These are phyloP conservation scores for Ceratosolen solmsi DNA, from an alignment of 1,140 invertebrate species.

Conservation along the genomic window DNA sequence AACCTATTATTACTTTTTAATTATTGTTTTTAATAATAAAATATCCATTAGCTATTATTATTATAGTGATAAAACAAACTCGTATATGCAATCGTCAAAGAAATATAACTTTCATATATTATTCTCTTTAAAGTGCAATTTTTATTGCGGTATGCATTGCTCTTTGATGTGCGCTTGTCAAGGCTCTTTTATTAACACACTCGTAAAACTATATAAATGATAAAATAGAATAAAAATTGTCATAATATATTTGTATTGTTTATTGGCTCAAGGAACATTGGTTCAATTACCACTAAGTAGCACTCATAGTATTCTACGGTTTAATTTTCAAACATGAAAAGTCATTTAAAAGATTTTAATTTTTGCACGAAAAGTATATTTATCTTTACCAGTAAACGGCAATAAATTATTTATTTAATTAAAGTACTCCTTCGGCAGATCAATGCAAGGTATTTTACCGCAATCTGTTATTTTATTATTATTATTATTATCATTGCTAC, in stretches of 20 bases:
- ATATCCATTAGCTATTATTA: no score
- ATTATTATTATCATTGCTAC: no score
- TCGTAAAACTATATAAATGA: not conserved
- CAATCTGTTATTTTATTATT: no score
- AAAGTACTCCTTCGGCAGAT: no score
- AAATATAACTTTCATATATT: not conserved
- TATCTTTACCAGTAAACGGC: no score
- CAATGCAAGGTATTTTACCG: no score
- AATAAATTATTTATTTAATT: no score
- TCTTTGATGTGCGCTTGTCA: slow-evolving; percentile 15
- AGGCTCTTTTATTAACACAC: not conserved
- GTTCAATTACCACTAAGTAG: no score
- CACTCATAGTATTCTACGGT: no score
- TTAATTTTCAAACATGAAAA: not conserved
- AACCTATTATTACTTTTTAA: no score
- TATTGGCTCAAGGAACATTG: not conserved
- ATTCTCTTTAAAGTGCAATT: not conserved
- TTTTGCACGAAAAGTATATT: no score
- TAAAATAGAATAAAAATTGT: not conserved
- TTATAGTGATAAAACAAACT: not conserved
- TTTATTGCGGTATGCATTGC: not conserved
- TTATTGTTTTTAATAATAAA: no score
- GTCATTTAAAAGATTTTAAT: not conserved
- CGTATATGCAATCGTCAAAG: not conserved
- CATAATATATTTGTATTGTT: not conserved